Evolutionary conservation across 2,113 vertebrate species (phyloP).

Genomic region (Hemibagrus wyckioides): DNA sequence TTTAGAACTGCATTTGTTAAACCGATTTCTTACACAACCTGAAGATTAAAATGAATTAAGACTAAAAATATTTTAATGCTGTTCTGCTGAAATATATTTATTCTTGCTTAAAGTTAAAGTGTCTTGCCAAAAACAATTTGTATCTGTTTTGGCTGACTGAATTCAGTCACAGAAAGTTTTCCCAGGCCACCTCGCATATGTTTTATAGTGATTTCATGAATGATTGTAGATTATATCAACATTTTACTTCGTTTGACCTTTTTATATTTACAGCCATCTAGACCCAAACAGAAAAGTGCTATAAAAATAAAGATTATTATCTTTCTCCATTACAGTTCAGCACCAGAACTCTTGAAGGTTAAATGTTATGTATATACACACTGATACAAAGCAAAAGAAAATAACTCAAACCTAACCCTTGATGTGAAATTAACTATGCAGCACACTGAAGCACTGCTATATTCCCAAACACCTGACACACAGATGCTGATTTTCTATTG

Average conservation of each 20-base stretch:
- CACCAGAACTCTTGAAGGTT: neutral
- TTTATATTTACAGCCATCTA: neutral
- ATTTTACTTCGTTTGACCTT: neutral
- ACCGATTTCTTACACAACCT: neutral
- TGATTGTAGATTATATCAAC: constrained; percentile 7
- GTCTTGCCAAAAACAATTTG: constrained; percentile 5
- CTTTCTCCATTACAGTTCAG: neutral
- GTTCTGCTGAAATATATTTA: neutral
- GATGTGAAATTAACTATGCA: neutral
- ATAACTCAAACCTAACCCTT: neutral
- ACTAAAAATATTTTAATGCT: neutral
- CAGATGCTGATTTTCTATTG: neutral
- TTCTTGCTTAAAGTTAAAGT: neutral
- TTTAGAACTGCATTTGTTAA: neutral
- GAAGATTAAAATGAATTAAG: neutral
- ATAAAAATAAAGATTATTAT: constrained; percentile 1
- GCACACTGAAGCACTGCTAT: neutral
- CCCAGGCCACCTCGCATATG: neutral
- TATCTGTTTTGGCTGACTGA: neutral
- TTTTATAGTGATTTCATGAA: neutral
- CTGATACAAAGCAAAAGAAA: neutral
- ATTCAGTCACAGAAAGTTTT: neutral
- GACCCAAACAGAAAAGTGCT: neutral
- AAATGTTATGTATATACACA: neutral
- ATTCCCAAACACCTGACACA: neutral